Evolutionary conservation across 2,797 vertebrate genomes (phyloP), one percentile per base, ranked within the genome.

Genomic region (Furcifer pardalis): DNA sequence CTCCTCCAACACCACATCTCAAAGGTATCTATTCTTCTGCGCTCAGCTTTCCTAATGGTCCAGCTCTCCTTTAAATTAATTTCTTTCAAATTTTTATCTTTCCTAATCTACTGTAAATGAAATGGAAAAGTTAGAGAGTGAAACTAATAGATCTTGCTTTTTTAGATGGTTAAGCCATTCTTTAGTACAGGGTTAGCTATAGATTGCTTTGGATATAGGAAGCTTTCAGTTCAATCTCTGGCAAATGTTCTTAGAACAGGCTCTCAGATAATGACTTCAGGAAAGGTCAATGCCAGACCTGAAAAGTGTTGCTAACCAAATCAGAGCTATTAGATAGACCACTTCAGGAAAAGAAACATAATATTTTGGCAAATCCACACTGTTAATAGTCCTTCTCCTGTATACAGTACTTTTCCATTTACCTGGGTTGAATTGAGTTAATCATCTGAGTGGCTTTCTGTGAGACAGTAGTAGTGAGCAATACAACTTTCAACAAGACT

Each of bases 31-130:
- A n/a, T n/a, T n/a, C n/a, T n/a, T n/a, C n/a, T n/a, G n/a, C n/a
- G n/a, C n/a, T n/a, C n/a, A n/a, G n/a, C n/a, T n/a, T n/a, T n/a
- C n/a, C n/a, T n/a, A n/a, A n/a, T n/a, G n/a, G n/a, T n/a, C n/a
- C n/a, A n/a, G n/a, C n/a, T n/a, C n/a, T n/a, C n/a, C 92, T 90
- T 89, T 75, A 86, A 91, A 94, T 91, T 93, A 94, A 93, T 93
- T 92, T 80, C 83, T 83, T 86, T 93, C 91, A 92, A 87, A 92
- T 91, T 89, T 92, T 86, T 93, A 79, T 90, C 81, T 92, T 73
- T 86, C 77, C 88, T 88, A 92, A 90, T 88, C 87, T 84, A 88
- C 83, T 93, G 82, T 90, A 91, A 93, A 93, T 86, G 77, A 93
- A 94, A 92, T 88, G 91, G 89, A 79, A 89, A 92, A 93, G 77